Evolutionary conservation across 2,888 invertebrate species (phyloP).

Genomic region (Crioceris asparagi): DNA sequence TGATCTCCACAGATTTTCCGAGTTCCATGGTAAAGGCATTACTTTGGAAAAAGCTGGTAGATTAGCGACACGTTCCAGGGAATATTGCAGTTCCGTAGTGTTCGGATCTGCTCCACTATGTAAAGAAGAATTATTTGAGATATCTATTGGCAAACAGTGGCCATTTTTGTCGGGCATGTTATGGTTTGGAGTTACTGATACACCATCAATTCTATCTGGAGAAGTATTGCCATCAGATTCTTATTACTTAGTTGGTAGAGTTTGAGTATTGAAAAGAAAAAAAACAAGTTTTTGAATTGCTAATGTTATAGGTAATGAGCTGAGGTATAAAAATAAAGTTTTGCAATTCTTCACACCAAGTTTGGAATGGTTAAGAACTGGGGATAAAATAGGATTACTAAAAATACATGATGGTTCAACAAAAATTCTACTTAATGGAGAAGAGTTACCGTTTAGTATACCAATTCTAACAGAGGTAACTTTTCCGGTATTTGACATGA

Average conservation of each 20-base stretch:
- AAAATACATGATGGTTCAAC: conserved; percentile 58
- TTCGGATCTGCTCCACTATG: conserved; percentile 60
- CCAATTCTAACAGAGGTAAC: conserved; percentile 44
- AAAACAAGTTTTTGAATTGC: background rate
- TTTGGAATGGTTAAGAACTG: conserved; percentile 71
- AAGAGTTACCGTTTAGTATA: conserved; percentile 47
- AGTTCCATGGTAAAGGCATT: conserved; percentile 60
- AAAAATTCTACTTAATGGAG: conserved; percentile 70
- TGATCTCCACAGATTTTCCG: conserved; percentile 43
- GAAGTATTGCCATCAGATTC: background rate
- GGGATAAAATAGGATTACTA: conserved; percentile 68
- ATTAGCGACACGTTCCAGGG: conserved; percentile 39
- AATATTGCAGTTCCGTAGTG: conserved; percentile 44
- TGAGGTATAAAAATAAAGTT: conserved; percentile 54
- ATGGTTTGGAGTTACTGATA: conserved; percentile 63
- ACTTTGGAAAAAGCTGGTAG: conserved; percentile 54
- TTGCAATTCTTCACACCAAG: conserved; percentile 58
- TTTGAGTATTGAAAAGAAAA: background rate
- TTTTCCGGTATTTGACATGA: conserved; percentile 65
- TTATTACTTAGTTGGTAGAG: background rate
- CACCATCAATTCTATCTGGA: conserved; percentile 34
- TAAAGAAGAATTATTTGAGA: conserved; percentile 69
- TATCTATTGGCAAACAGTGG: conserved; percentile 53
- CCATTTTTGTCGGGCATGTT: conserved; percentile 62
- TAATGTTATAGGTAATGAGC: conserved; percentile 48